These are phyloP conservation scores for Tiliacea aurago DNA, from an alignment of 2,888 invertebrate genomes.

Conservation along the genomic window DNA sequence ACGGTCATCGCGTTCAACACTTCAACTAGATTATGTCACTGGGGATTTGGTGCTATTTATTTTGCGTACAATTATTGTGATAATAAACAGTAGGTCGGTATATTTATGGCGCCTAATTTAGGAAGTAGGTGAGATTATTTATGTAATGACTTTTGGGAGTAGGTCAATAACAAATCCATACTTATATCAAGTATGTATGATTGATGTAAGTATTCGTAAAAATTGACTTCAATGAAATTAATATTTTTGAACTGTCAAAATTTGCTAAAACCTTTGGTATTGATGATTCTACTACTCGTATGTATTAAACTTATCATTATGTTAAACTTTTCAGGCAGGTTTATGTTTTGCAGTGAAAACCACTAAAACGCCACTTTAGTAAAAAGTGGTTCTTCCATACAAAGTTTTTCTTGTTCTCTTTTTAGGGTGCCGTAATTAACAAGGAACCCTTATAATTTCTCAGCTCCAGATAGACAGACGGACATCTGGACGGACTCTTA, in stretches of 20 bases:
- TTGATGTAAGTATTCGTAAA: slow-evolving; percentile 28
- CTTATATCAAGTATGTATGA: slow-evolving; percentile 19
- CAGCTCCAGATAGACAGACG: too few species aligned
- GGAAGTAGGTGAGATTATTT: slow-evolving; percentile 46
- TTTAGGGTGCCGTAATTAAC: too few species aligned
- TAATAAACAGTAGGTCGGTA: slow-evolving; percentile 30
- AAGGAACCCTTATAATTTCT: too few species aligned
- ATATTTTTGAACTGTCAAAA: slow-evolving; percentile 19
- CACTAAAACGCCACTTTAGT: neutral
- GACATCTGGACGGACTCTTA: too few species aligned
- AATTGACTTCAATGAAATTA: slow-evolving; percentile 23
- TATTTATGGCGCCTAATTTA: slow-evolving; percentile 38
- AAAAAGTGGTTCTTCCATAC: neutral
- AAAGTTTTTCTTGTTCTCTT: too few species aligned
- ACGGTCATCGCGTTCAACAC: slow-evolving; percentile 52
- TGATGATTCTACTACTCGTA: neutral
- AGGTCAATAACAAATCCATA: slow-evolving; percentile 46
- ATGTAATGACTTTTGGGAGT: slow-evolving; percentile 37
- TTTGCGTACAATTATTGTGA: slow-evolving; percentile 34
- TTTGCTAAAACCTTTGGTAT: slow-evolving; percentile 17
- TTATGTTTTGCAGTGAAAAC: neutral
- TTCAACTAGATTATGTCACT: slow-evolving; percentile 56
- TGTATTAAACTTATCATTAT: neutral
- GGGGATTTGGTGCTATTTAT: slow-evolving; percentile 47
- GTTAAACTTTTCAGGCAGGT: neutral